Evolutionary conservation across 2,797 vertebrate species (phyloP).

Genomic region (Argentina silus): DNA sequence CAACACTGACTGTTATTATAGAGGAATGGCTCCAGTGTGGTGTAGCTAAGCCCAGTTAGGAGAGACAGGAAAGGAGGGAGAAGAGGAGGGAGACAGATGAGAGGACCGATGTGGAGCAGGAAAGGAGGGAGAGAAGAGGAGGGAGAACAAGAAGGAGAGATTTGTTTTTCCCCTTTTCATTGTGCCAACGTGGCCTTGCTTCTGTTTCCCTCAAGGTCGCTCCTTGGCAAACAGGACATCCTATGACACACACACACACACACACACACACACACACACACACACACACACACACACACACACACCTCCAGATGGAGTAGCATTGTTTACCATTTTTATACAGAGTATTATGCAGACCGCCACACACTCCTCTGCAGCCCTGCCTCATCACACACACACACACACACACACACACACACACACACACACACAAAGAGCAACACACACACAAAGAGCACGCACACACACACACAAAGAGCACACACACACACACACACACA

Average conservation of each 20-base stretch:
- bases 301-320: conserved; percentile 33
- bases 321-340: conserved; percentile 20
- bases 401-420: not conserved
- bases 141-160: conserved; percentile 17
- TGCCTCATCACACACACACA: not conserved
- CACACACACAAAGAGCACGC: too few species aligned
- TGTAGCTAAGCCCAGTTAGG: conserved; percentile 6
- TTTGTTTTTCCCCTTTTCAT: conserved; percentile 23
- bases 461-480: not conserved
- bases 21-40: too few species aligned
- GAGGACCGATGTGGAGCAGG: not conserved
- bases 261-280: not conserved
- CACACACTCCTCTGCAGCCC: not conserved
- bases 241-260: conserved; percentile 25
- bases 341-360: conserved; percentile 24
- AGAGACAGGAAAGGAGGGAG: conserved; percentile 35
- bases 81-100: conserved; percentile 45
- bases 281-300: conserved; percentile 8
- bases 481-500: not conserved
- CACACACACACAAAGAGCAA: conserved; percentile 2
- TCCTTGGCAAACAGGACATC: conserved; percentile 28
- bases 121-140: not conserved
- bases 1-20: too few species aligned
- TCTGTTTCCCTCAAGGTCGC: conserved; percentile 71
- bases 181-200: conserved; percentile 42